Evolutionary conservation across 2,888 invertebrate species (phyloP), one percentile per base, ranked within the genome.

Genomic region (Orthonychiurus folsomi): DNA sequence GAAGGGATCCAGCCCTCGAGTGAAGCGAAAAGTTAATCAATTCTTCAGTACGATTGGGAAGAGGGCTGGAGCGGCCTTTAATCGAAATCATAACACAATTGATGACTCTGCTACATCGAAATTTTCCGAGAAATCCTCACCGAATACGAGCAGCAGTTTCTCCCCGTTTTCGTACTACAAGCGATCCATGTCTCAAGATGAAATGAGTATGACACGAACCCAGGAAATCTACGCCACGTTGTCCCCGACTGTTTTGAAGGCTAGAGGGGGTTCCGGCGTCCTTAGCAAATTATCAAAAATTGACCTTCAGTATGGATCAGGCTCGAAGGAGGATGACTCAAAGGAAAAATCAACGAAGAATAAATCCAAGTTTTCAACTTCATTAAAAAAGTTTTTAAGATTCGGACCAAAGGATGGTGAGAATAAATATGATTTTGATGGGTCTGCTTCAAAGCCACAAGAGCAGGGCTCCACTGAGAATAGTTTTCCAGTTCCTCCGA

Each of bases 31-130:
- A 67, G 63, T 73, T 1, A 73, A 73, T 59, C 73, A 73, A 47
- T 73, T 73, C 56, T 73, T 73, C 59, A 73, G 73, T 57, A 73
- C 73, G 12, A 69, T 73, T 50, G 73, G 73, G 15, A 73, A 71
- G 59, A 69, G 63, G 56, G 71, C 73, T 24, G 73, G 73, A 26
- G 73, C 73, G n/a, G 73, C 73, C 9, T 73, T 71, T 50, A 70
- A 67, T 59, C 50, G 50, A 48, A n/a, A n/a, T n/a, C n/a, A n/a
- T n/a, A n/a, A n/a, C 61, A 48, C 66, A 61, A 53, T 65, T 20
- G 57, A 63, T 25, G 64, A 67, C 28, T 63, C 66, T 37, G 62
- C 63, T 54, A 55, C 65, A 18, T 60, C 66, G 24, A 62, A 56
- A 28, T 9, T 20, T n/a, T 48, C 52, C 3, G 52, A 23, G 24